A percentile compares a stretch with the other conserved stretches of the same genome.
Conservation (phyloP, 2,888 invertebrate genomes). For the Furcula furcula region DNA sequence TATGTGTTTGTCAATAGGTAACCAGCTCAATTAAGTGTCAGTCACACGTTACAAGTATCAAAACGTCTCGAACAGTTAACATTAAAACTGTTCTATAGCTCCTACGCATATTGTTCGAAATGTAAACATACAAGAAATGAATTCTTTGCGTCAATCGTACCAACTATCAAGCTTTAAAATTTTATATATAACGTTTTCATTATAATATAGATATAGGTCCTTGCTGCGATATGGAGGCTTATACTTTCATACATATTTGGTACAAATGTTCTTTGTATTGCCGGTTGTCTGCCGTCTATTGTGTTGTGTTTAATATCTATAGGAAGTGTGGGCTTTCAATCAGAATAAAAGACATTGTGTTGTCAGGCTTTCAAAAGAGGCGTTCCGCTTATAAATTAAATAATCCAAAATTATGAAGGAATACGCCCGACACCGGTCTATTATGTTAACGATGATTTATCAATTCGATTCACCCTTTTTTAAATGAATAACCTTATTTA, state of each 20-base stretch:
- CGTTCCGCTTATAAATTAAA: conserved; percentile 48
- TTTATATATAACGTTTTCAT: conserved; percentile 37
- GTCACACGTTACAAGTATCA: conserved; percentile 50
- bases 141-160: conserved; percentile 55
- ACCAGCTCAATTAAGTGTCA: too few relatives aligned
- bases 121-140: conserved; percentile 65
- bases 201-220: conserved; percentile 6
- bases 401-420: conserved; percentile 31
- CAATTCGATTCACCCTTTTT: conserved; percentile 32
- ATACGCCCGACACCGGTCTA: conserved; percentile 30
- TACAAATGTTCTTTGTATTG: conserved; percentile 54
- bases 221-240: conserved; percentile 16
- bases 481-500: conserved; percentile 48
- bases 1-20: too few relatives aligned
- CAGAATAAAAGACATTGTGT: conserved; percentile 41
- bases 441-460: conserved; percentile 33
- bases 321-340: conserved; percentile 53
- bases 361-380: conserved; percentile 50
- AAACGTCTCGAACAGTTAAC: conserved; percentile 17
- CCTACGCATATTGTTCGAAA: conserved; percentile 65
- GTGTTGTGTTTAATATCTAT: conserved; percentile 56
- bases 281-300: conserved; percentile 52
- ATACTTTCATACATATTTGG: conserved; percentile 46
- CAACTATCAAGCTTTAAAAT: conserved; percentile 49
- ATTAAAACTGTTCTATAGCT: conserved; percentile 45